Conservation (phyloP, 2,797 vertebrate genomes). For the Spheniscus humboldti region DNA sequence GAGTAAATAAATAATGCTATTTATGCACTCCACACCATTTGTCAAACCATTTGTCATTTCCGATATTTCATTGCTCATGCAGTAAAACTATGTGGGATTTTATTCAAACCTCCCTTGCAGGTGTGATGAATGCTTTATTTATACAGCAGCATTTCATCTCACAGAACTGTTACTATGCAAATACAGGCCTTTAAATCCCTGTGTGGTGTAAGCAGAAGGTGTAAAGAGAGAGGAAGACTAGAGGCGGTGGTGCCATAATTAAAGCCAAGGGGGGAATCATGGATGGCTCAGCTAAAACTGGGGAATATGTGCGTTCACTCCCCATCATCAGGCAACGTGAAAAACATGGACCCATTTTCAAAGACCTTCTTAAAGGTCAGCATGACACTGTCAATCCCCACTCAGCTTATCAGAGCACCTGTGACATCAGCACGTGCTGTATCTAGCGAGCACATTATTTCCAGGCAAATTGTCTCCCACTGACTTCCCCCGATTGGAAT, state of each 20-base stretch:
- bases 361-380: background rate
- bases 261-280: background rate
- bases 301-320: fast-evolving
- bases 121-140: constrained; percentile 47
- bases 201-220: background rate
- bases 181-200: background rate
- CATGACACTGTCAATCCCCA: fast-evolving
- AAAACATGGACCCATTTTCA: background rate
- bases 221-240: background rate
- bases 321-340: background rate
- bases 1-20: constrained; percentile 48
- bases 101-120: constrained; percentile 5
- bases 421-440: background rate
- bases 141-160: background rate
- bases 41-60: constrained; percentile 42
- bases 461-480: background rate
- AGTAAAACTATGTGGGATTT: constrained; percentile 2
- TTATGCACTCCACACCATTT: constrained; percentile 17
- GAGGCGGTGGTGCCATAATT: fast-evolving
- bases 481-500: background rate
- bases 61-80: background rate
- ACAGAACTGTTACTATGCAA: background rate
- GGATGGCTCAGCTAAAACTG: background rate
- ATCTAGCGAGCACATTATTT: background rate
- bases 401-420: background rate